A percentile compares a stretch with the other conserved stretches of the same genome.
phyloP scores from a whole-genome alignment of 2,113 vertebrate genomes.

The Prochilodus magdalenae region DNA sequence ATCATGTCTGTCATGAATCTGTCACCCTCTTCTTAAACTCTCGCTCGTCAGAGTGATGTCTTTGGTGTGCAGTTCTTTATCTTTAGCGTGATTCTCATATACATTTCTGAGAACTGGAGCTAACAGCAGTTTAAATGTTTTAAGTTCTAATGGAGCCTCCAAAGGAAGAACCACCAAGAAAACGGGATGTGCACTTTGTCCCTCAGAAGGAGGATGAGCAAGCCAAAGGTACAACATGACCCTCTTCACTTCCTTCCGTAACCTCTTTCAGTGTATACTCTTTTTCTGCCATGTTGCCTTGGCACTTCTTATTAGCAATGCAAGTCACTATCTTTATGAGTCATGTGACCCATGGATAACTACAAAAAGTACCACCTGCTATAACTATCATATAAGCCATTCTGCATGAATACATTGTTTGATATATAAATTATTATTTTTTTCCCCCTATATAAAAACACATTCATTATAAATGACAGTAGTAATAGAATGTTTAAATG shows the following conservation, averaged over 20 bases:
- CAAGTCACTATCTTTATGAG: neutral
- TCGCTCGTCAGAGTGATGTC: constrained; percentile 69
- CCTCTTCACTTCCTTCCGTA: constrained; percentile 9
- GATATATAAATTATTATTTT: too few species aligned
- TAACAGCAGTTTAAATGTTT: constrained; percentile 66
- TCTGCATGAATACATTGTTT: too few species aligned
- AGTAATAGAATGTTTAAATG: too few species aligned
- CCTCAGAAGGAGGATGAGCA: constrained; percentile 58
- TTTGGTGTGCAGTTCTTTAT: constrained; percentile 2
- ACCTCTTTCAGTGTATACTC: constrained; percentile 10
- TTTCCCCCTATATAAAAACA: too few species aligned
- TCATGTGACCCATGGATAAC: too few species aligned
- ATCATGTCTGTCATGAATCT: neutral
- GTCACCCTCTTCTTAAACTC: constrained; percentile 6
- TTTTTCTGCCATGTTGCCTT: neutral
- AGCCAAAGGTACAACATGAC: constrained; percentile 68
- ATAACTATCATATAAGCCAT: too few species aligned
- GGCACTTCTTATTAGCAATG: constrained; percentile 5
- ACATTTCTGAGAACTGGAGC: constrained; percentile 37
- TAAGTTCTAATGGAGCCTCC: constrained; percentile 83
- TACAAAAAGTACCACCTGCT: too few species aligned
- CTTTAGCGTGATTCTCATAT: constrained; percentile 10
- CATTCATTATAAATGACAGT: too few species aligned
- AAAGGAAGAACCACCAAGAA: constrained; percentile 75
- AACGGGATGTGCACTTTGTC: constrained; percentile 67